Evolutionary conservation across 37 sponge, comb jelly and placozoan genomes (phyloP).

Genomic region (Agelas oroides): DNA sequence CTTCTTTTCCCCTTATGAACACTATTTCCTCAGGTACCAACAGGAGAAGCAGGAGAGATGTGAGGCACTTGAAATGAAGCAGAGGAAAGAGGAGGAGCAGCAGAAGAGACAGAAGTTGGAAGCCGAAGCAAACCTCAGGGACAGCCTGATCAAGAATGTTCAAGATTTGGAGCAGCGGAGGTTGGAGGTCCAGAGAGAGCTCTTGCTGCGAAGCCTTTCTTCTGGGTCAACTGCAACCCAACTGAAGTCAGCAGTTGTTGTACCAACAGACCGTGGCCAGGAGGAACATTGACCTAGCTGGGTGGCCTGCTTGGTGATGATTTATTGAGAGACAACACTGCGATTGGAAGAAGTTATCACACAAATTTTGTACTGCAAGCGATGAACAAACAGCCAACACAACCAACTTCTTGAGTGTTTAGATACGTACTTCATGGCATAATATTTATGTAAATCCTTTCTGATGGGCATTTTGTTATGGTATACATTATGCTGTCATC

Average conservation of each 20-base stretch:
- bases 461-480: too few species aligned
- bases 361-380: too few species aligned
- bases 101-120: constrained; percentile 25
- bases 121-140: constrained; percentile 15
- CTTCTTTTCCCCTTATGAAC: too few species aligned
- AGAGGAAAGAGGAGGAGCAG: constrained; percentile 24
- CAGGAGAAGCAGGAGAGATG: constrained; percentile 28
- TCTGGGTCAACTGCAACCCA: background rate
- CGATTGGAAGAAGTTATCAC: too few species aligned
- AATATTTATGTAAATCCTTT: too few species aligned
- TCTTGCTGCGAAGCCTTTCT: constrained; percentile 16
- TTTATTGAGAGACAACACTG: too few species aligned
- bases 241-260: constrained; percentile 20
- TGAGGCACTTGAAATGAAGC: background rate
- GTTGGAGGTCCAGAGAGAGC: constrained; percentile 45
- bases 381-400: too few species aligned
- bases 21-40: constrained; percentile 21
- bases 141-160: constrained; percentile 55
- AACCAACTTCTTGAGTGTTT: too few species aligned
- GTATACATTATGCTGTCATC: too few species aligned
- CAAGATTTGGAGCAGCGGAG: constrained; percentile 61
- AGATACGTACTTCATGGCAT: too few species aligned
- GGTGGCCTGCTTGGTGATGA: too few species aligned
- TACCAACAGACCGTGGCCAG: background rate
- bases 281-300: too few species aligned